Conservation (phyloP, 2,113 vertebrate genomes). For the Eolophus roseicapilla region DNA sequence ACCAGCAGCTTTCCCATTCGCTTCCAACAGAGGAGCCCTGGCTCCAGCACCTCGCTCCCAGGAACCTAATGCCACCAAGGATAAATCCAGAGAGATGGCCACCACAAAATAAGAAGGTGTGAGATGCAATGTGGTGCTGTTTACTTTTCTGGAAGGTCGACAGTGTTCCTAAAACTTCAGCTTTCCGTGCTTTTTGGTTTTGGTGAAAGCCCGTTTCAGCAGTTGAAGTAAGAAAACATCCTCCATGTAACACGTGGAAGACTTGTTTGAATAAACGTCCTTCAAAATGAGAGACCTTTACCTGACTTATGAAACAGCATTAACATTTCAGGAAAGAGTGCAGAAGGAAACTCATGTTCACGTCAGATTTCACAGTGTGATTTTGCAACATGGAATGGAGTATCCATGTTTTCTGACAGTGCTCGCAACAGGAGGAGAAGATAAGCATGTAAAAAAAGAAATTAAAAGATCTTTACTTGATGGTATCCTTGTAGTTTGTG, state of each 20-base stretch:
- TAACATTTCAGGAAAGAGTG: not conserved
- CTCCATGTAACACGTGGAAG: not conserved
- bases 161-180: not conserved
- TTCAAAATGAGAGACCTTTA: not conserved
- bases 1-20: not conserved
- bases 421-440: not conserved
- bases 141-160: not conserved
- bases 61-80: not conserved
- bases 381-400: not conserved
- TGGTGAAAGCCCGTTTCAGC: not conserved
- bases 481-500: not conserved
- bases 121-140: not conserved
- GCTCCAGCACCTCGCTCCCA: not conserved
- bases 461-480: conserved; percentile 21
- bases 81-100: accelerated
- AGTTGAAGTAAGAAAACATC: not conserved
- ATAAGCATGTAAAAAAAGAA: not conserved
- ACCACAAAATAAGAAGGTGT: not conserved
- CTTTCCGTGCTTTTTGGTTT: not conserved
- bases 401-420: not conserved
- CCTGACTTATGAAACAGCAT: not conserved
- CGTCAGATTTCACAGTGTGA: not conserved
- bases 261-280: not conserved
- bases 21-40: not conserved
- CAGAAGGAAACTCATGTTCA: not conserved